These are phyloP conservation scores for Oppia nitens DNA, from an alignment of 1,140 invertebrate species.

Conservation along the genomic window DNA sequence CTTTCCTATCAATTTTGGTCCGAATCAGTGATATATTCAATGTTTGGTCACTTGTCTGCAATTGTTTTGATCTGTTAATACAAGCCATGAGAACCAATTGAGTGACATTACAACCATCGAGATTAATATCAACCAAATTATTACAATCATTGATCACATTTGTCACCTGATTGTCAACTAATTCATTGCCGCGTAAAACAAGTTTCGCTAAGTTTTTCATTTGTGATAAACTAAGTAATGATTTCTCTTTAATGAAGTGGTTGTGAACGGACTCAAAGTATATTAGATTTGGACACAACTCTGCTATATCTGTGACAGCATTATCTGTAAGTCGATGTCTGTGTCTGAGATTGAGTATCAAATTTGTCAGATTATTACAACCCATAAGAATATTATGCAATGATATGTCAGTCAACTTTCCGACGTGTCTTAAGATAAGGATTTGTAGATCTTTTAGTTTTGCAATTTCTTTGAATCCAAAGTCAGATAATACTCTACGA, in stretches of 20 bases:
- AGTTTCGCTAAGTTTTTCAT: neutral
- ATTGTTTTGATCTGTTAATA: neutral
- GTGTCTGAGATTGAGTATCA: constrained; percentile 7
- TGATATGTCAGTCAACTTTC: neutral
- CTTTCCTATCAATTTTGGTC: neutral
- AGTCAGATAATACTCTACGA: neutral
- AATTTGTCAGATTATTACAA: neutral
- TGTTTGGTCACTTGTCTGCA: neutral
- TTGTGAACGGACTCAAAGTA: constrained; percentile 12
- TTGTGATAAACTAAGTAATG: neutral
- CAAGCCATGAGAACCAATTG: neutral
- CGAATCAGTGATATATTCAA: neutral
- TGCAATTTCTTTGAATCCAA: constrained; percentile 1
- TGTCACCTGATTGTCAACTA: neutral
- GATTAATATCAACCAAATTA: neutral
- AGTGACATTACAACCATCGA: constrained; percentile 9
- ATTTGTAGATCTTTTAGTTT: neutral
- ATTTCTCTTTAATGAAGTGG: constrained; percentile 4
- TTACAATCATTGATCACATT: neutral
- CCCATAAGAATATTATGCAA: neutral
- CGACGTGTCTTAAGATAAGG: constrained; percentile 3
- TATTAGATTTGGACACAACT: neutral
- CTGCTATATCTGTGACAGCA: neutral
- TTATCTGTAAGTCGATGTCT: constrained; percentile 7
- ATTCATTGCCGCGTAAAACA: constrained; percentile 6